Conservation (phyloP, 2,888 invertebrate species). For the Trimorus sp. region DNA sequence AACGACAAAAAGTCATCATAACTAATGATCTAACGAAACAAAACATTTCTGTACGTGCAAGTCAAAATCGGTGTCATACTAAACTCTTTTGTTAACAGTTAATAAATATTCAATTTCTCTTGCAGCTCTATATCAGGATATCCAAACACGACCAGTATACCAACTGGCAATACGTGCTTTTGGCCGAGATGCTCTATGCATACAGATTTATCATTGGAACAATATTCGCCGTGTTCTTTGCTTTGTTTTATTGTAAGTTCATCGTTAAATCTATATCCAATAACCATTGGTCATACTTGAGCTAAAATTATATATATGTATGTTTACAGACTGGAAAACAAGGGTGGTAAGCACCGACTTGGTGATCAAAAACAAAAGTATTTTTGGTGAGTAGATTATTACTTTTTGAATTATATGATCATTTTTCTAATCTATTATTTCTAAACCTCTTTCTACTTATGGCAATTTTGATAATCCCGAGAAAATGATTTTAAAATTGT, state of each 20-base stretch:
- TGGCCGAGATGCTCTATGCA: slow-evolving; percentile 77
- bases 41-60: slow-evolving; percentile 77
- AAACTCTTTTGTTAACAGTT: slow-evolving; percentile 6
- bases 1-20: slow-evolving; percentile 76
- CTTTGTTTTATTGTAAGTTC: slow-evolving; percentile 77
- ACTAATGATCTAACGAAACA: slow-evolving; percentile 78
- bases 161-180: slow-evolving; percentile 76
- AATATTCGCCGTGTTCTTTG: slow-evolving; percentile 73
- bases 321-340: slow-evolving; percentile 76
- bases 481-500: no score
- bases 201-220: slow-evolving; percentile 78
- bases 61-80: not conserved
- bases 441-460: no score
- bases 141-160: slow-evolving; percentile 76
- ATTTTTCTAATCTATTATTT: no score
- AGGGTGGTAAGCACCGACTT: slow-evolving; percentile 76
- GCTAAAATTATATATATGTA: no score
- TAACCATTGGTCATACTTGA: no score
- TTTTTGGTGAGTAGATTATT: slow-evolving; percentile 73
- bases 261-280: slow-evolving; percentile 7
- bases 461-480: no score
- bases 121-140: slow-evolving; percentile 76
- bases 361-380: slow-evolving; percentile 74
- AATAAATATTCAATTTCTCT: slow-evolving; percentile 10
- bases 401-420: no score